phyloP scores from a whole-genome alignment of 2,888 invertebrate genomes.

The Palloptera scutellata region DNA sequence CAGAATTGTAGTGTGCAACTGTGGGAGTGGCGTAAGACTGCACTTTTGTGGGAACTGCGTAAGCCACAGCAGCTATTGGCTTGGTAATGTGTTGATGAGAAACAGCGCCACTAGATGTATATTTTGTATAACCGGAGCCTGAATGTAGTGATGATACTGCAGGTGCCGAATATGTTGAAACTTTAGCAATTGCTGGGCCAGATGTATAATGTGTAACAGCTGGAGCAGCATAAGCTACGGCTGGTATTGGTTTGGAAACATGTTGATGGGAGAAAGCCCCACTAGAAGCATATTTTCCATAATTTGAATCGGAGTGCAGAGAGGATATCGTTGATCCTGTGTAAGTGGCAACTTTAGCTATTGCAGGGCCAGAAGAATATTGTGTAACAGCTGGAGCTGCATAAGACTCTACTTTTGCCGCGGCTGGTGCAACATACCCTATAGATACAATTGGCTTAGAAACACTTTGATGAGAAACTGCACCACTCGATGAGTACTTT shows the following conservation, averaged over 20 bases:
- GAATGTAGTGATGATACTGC: constrained; percentile 20
- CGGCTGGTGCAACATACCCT: constrained; percentile 30
- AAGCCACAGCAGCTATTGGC: constrained; percentile 29
- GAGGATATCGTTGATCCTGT: constrained; percentile 8
- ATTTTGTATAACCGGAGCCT: constrained; percentile 35
- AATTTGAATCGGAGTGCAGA: constrained; percentile 24
- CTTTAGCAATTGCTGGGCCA: constrained; percentile 34
- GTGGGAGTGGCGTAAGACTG: constrained; percentile 40
- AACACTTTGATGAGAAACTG: constrained; percentile 48
- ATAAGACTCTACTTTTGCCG: constrained; percentile 41
- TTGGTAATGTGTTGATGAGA: constrained; percentile 45
- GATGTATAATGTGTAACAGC: constrained; percentile 27
- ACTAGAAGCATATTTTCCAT: constrained; percentile 30
- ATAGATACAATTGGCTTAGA: constrained; percentile 34
- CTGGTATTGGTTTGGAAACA: constrained; percentile 48
- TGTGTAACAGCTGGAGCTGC: constrained; percentile 38
- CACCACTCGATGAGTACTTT: constrained; percentile 31
- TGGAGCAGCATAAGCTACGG: constrained; percentile 36
- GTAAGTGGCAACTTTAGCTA: constrained; percentile 35
- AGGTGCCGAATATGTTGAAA: constrained; percentile 42
- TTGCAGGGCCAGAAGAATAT: constrained; percentile 31
- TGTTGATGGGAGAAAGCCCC: constrained; percentile 48
- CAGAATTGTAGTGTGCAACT: constrained; percentile 58
- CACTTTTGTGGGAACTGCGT: constrained; percentile 39
- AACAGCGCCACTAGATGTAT: constrained; percentile 42